Evolutionary conservation across 1,140 invertebrate genomes (phyloP).

Genomic region (Drosophila pseudoobscura): DNA sequence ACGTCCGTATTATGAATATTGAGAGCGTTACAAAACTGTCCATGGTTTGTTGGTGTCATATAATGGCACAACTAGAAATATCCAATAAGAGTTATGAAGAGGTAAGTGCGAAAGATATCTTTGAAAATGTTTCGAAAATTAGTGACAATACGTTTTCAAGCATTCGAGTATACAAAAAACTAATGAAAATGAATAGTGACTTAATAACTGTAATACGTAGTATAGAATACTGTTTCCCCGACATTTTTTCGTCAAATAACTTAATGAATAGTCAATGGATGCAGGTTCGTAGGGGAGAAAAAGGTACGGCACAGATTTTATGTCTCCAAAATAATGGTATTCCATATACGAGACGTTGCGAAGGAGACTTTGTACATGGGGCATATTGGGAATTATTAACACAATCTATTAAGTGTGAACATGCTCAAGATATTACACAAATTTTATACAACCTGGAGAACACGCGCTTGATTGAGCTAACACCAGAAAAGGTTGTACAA

Average conservation of each 20-base stretch:
- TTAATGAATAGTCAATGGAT: constrained; percentile 56
- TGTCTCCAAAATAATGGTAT: constrained; percentile 68
- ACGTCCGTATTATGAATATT: constrained; percentile 53
- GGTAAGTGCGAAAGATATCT: constrained; percentile 43
- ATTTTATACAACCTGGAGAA: constrained; percentile 46
- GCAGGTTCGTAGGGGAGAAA: constrained; percentile 35
- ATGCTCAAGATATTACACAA: constrained; percentile 28
- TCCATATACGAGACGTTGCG: constrained; percentile 54
- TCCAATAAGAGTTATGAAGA: constrained; percentile 40
- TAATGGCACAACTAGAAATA: constrained; percentile 31
- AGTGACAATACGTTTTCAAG: constrained; percentile 33
- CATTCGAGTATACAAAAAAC: constrained; percentile 11
- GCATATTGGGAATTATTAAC: constrained; percentile 55
- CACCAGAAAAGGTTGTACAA: constrained; percentile 39
- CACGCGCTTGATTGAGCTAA: constrained; percentile 10
- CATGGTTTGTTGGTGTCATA: constrained; percentile 40
- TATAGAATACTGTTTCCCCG: constrained; percentile 71
- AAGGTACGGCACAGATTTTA: constrained; percentile 41
- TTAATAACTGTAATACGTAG: constrained; percentile 35
- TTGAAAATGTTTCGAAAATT: constrained; percentile 22
- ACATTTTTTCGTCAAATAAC: constrained; percentile 10
- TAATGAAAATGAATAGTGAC: constrained; percentile 11
- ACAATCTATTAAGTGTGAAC: constrained; percentile 15
- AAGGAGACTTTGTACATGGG: constrained; percentile 68
- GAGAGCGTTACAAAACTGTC: neutral